Percentiles rank a stretch among this genome's conserved stretches.
These are phyloP conservation scores for Melanophora roralis DNA, from an alignment of 2,888 invertebrate genomes.

Conservation along the genomic window DNA sequence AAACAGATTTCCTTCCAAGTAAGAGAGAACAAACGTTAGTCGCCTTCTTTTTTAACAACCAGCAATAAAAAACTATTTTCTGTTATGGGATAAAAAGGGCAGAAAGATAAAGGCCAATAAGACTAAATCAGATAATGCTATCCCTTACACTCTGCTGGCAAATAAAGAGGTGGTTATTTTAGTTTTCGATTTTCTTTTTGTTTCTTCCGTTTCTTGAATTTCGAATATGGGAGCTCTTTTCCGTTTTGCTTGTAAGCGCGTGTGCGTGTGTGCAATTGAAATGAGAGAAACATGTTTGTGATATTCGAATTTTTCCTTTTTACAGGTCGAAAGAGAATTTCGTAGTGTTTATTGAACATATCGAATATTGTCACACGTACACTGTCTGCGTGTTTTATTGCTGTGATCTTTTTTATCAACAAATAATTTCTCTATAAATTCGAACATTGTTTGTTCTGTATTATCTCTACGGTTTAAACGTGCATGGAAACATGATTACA, in stretches of 20 bases:
- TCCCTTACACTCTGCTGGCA: conserved; percentile 5
- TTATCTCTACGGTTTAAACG: background rate
- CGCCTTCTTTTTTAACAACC: background rate
- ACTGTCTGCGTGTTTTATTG: conserved; percentile 35
- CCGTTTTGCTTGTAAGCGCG: background rate
- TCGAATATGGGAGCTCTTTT: conserved; percentile 53
- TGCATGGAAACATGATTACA: background rate
- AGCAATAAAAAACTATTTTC: conserved; percentile 23
- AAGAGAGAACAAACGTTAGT: conserved; percentile 24
- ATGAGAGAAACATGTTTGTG: conserved; percentile 8
- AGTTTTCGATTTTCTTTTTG: background rate
- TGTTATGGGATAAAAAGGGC: conserved; percentile 6
- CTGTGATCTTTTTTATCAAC: conserved; percentile 39
- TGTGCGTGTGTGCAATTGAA: background rate
- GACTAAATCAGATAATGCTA: background rate
- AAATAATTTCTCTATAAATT: background rate
- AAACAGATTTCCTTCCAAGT: background rate
- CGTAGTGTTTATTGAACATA: background rate
- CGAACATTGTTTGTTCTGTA: background rate
- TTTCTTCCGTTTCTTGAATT: conserved; percentile 25
- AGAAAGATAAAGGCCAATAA: conserved; percentile 1
- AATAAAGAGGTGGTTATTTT: conserved; percentile 39
- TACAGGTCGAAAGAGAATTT: no score
- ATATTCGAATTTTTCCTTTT: conserved; percentile 35
- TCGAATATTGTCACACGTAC: conserved; percentile 42